Percentiles rank a stretch among this genome's conserved stretches.
Conservation (phyloP, 2,888 invertebrate species). For the Drosophila barbarae region DNA sequence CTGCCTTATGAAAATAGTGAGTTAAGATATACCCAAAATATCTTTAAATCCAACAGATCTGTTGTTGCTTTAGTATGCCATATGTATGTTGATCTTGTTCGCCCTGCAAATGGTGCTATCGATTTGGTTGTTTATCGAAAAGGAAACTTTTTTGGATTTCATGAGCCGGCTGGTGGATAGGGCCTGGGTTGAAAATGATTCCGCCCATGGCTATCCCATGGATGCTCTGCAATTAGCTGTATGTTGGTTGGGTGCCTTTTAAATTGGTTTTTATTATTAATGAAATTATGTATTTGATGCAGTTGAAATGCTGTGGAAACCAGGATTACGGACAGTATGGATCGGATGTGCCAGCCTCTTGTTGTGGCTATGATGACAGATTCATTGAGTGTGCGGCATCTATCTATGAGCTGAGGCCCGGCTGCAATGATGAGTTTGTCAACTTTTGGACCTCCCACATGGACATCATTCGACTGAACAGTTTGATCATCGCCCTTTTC, state of each 20-base stretch:
- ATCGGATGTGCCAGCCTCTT: constrained; percentile 60
- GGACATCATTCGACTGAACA: constrained; percentile 83
- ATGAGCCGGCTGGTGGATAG: constrained; percentile 81
- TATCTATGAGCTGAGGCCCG: constrained; percentile 46
- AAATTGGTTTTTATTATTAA: neutral
- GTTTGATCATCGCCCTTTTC: constrained; percentile 84
- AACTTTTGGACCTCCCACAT: constrained; percentile 76
- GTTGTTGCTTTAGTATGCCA: constrained; percentile 82
- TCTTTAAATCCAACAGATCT: neutral
- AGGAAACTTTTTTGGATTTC: constrained; percentile 81
- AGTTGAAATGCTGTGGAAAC: constrained; percentile 75
- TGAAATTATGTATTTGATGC: neutral
- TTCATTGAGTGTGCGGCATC: constrained; percentile 40
- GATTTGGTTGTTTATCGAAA: constrained; percentile 84
- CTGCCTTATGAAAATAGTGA: constrained; percentile 90
- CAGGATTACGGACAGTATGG: constrained; percentile 51
- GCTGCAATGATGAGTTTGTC: constrained; percentile 73
- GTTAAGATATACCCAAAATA: constrained; percentile 55
- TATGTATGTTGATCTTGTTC: constrained; percentile 85
- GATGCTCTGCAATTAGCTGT: constrained; percentile 71
- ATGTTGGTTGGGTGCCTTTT: constrained; percentile 38
- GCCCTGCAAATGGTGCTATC: constrained; percentile 87
- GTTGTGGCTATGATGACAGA: constrained; percentile 66
- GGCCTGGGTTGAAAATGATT: constrained; percentile 71
- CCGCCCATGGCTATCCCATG: constrained; percentile 66